These are phyloP conservation scores for Peromyscus leucopus DNA, from an alignment of 2,113 vertebrate genomes.

Conservation along the genomic window DNA sequence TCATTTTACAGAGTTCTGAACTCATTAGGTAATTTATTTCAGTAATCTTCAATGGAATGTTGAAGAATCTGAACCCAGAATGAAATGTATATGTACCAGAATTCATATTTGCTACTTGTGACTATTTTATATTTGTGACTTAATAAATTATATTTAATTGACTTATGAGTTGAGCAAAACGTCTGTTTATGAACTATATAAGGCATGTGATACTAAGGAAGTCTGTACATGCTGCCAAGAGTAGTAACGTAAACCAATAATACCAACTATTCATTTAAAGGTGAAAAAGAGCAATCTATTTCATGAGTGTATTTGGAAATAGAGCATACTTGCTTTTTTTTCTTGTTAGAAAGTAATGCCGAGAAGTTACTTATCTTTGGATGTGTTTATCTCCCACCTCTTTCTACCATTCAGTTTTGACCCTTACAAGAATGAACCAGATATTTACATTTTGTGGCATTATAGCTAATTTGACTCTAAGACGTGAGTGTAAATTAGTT, in stretches of 20 bases:
- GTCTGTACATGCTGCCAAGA: background rate
- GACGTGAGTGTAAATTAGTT: background rate
- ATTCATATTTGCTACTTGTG: constrained; percentile 56
- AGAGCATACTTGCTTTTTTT: constrained; percentile 13
- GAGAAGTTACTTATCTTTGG: background rate
- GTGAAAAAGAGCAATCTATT: background rate
- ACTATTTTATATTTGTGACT: constrained; percentile 52
- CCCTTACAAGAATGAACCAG: background rate
- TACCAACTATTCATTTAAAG: constrained; percentile 30
- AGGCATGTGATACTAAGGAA: background rate
- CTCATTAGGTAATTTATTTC: constrained; percentile 69
- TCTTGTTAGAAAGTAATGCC: background rate
- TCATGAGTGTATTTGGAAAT: constrained; percentile 18
- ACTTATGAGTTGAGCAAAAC: constrained; percentile 33
- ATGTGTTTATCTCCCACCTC: background rate
- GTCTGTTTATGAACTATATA: constrained; percentile 46
- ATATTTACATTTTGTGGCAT: constrained; percentile 24
- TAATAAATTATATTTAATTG: constrained; percentile 52
- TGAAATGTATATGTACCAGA: background rate
- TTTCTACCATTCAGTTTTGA: background rate
- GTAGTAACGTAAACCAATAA: background rate
- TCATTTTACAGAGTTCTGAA: background rate
- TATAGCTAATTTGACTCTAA: constrained; percentile 37
- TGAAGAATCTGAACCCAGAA: constrained; percentile 22
- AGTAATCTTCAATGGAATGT: constrained; percentile 34